Evolutionary conservation across 2,797 vertebrate species (phyloP), one percentile per base, ranked within the genome.

Genomic region (Caiman crocodilus): DNA sequence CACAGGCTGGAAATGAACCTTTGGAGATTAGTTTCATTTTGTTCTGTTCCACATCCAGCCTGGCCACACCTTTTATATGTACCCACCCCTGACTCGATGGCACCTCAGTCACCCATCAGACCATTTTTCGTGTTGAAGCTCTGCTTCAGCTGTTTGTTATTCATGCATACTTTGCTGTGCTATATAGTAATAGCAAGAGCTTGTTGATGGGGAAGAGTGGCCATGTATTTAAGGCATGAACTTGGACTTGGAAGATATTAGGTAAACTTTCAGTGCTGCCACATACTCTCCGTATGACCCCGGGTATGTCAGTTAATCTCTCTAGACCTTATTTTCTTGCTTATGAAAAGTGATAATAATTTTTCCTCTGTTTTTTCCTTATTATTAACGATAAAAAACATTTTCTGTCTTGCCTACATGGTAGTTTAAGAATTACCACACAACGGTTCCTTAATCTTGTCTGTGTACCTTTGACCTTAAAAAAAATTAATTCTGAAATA

Each of bases 161-260:
- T 90, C 89, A 94, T 90, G 89, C 94, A 79, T 96, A 94, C 94
- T 94, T 96, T 95, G 96, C 58, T 87, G 90, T 94, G 69, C 87
- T 1, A 61, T n/a, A 91, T 82, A 92, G 96, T 97, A 95, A 96
- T 57, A 30, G 93, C 89, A 85, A 96, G 96, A 94, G 93, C 42
- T 71, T 78, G 89, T 92, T 93, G 95, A 93, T 94, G 94, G 91
- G 79, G 95, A 89, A 93, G 94, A 92, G 93, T 96, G 92, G 95
- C 96, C 95, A 94, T 93, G 92, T 96, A 94, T 95, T 94, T 94
- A 94, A 95, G 89, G 25, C 79, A 89, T 83, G 82, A 95, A 94
- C 92, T 67, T 86, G 87, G 94, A 94, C 42, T 50, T 50, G 42
- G 42, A 10, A 50, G 42, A 50, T 50, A 50, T 50, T 10, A 50